phyloP scores from a whole-genome alignment of 2,113 vertebrate genomes.

The Callopanchax toddi region DNA sequence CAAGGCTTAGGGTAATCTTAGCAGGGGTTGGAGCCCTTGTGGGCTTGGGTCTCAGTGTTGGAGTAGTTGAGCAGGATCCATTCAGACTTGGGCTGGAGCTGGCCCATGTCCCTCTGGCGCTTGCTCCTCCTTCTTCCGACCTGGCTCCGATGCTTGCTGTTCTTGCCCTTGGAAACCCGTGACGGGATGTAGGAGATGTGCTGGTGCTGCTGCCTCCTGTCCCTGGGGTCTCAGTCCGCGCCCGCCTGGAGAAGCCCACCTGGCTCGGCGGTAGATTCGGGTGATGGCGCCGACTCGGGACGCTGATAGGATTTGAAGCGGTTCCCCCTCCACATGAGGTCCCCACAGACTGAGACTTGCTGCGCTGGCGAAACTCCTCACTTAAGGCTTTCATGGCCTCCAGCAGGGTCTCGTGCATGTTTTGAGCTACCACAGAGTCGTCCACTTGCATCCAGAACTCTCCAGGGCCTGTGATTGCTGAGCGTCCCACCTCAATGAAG shows the following conservation, averaged over 20 bases:
- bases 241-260: constrained; percentile 79
- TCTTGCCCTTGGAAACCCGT: constrained; percentile 77
- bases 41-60: constrained; percentile 79
- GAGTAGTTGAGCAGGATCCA: constrained; percentile 82
- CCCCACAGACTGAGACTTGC: constrained; percentile 82
- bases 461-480: constrained; percentile 80
- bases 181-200: constrained; percentile 77
- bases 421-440: constrained; percentile 83
- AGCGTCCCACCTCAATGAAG: constrained; percentile 87
- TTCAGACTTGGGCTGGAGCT: constrained; percentile 83
- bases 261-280: constrained; percentile 75
- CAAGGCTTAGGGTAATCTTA: constrained; percentile 82
- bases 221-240: constrained; percentile 79
- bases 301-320: constrained; percentile 83
- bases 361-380: constrained; percentile 84
- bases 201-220: constrained; percentile 78
- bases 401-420: constrained; percentile 87
- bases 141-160: constrained; percentile 81
- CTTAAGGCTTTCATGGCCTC: constrained; percentile 86
- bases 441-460: constrained; percentile 91
- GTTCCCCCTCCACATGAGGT: constrained; percentile 80
- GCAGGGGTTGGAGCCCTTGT: constrained; percentile 81
- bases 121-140: constrained; percentile 72
- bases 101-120: constrained; percentile 72
- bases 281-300: constrained; percentile 74